Evolutionary conservation across 2,113 vertebrate genomes (phyloP).

Genomic region (Carettochelys insculpta): DNA sequence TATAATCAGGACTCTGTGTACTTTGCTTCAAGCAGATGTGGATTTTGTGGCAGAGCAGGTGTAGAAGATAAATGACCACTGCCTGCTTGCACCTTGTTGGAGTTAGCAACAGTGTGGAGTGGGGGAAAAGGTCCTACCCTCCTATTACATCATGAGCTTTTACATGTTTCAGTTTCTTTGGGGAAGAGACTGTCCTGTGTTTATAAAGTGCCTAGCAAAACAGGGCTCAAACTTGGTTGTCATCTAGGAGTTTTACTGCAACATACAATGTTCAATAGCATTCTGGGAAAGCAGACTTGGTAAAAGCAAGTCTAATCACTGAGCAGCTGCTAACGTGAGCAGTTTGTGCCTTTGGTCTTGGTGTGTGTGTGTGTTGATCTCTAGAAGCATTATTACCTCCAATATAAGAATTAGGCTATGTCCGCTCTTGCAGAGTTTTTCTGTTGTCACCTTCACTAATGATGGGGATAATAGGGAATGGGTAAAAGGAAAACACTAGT

Average conservation of each 20-base stretch:
- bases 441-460: too few relatives aligned
- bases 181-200: not conserved
- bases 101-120: fast-evolving
- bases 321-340: fast-evolving
- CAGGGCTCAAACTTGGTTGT: fast-evolving
- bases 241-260: not conserved
- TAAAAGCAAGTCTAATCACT: not conserved
- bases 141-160: not conserved
- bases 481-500: too few relatives aligned
- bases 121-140: not conserved
- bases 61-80: not conserved
- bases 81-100: not conserved
- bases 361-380: not conserved
- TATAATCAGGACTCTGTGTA: fast-evolving
- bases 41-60: not conserved
- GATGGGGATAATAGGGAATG: too few relatives aligned
- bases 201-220: fast-evolving
- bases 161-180: not conserved
- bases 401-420: too few relatives aligned
- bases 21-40: fast-evolving
- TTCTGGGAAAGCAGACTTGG: not conserved
- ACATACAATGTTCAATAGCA: not conserved
- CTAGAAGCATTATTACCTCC: not conserved
- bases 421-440: too few relatives aligned
- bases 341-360: not conserved